Conservation (phyloP, 2,888 invertebrate species). For the Xestobium rufovillosum region DNA sequence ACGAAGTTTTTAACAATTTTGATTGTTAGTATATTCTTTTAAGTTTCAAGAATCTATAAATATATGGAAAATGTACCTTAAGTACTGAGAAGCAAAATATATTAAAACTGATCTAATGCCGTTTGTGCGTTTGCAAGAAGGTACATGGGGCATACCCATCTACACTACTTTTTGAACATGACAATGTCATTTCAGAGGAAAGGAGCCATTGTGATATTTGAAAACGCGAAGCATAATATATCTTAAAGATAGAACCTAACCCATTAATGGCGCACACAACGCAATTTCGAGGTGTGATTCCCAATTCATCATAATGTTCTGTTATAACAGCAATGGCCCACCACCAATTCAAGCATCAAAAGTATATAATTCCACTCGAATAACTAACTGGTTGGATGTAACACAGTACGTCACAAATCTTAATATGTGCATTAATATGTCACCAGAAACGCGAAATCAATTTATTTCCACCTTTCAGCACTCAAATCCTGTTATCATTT, state of each 20-base stretch:
- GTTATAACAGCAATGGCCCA: conserved; percentile 32
- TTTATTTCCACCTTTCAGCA: conserved; percentile 43
- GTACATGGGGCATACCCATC: too few relatives aligned
- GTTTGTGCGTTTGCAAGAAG: too few relatives aligned
- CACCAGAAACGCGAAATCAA: conserved; percentile 44
- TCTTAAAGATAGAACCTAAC: conserved; percentile 12
- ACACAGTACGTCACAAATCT: conserved; percentile 37
- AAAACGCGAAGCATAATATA: too few relatives aligned
- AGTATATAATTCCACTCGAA: conserved; percentile 7
- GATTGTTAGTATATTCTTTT: too few relatives aligned
- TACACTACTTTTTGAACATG: too few relatives aligned
- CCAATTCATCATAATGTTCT: conserved; percentile 39
- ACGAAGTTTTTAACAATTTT: too few relatives aligned
- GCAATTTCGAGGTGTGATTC: conserved; percentile 38
- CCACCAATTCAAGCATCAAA: conserved; percentile 19
- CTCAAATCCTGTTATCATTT: conserved; percentile 42
- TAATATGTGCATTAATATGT: conserved; percentile 45
- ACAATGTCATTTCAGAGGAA: too few relatives aligned
- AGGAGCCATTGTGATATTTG: too few relatives aligned
- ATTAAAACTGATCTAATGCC: too few relatives aligned
- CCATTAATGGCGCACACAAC: conserved; percentile 38
- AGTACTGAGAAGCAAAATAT: too few relatives aligned
- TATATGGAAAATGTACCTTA: too few relatives aligned
- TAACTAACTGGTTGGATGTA: conserved; percentile 29
- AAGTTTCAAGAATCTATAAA: too few relatives aligned